These are phyloP conservation scores for Nephotettix cincticeps DNA, from an alignment of 1,140 invertebrate species.

Conservation along the genomic window DNA sequence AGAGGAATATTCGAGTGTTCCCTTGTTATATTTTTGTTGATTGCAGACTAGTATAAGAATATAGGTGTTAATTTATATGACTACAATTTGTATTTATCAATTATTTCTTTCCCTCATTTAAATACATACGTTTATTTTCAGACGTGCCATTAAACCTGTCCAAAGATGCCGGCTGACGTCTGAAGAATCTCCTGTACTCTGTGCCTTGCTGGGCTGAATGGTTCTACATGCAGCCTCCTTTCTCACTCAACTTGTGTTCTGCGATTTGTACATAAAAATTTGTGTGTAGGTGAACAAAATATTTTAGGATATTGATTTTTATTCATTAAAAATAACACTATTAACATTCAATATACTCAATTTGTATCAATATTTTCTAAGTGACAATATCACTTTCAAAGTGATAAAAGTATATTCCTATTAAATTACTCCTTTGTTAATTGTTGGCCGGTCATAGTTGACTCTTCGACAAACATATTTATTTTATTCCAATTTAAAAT, in stretches of 20 bases:
- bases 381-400: too few species aligned
- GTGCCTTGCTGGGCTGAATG: neutral
- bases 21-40: too few species aligned
- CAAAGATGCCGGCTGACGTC: slow-evolving; percentile 39
- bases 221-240: neutral
- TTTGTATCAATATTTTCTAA: too few species aligned
- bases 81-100: neutral
- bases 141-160: slow-evolving; percentile 41
- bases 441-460: too few species aligned
- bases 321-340: neutral
- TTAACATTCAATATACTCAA: neutral
- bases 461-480: too few species aligned
- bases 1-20: too few species aligned
- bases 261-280: neutral
- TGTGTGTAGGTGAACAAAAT: neutral
- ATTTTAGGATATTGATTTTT: neutral
- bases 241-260: neutral
- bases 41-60: too few species aligned
- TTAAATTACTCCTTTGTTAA: too few species aligned
- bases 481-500: too few species aligned
- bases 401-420: too few species aligned
- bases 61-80: too few species aligned
- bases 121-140: slow-evolving; percentile 27
- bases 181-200: neutral
- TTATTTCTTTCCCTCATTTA: neutral